Evolutionary conservation across 2,888 invertebrate species (phyloP), one percentile per base, ranked within the genome.

Genomic region (Netelia melanura): DNA sequence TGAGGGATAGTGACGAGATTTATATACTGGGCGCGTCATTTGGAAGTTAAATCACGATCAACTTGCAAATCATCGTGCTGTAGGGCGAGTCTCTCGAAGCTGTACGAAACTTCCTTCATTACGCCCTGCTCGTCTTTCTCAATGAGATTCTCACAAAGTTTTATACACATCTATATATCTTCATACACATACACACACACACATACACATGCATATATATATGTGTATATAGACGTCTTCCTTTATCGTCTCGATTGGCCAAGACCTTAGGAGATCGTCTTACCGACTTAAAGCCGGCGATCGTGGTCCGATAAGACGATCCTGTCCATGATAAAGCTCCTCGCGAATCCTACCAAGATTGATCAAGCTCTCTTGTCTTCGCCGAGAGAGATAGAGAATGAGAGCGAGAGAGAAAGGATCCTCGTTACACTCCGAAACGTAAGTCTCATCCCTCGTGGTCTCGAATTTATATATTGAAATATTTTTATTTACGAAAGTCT

Each of bases 31-130:
- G 84, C 65, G 85, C 77, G 68, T 80, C 65, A 90, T 90, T 90
- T 90, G 90, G 86, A 89, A 90, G 89, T 90, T 90, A 90, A 90
- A 90, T 90, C 88, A 86, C 87, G 88, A 85, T 88, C 87, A 89
- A 90, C 89, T 90, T 90, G 89, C 88, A 90, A 90, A 89, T 89
- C 86, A 85, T 88, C 85, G 74, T 70, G 44, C 81, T 71, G 21
- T 83, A 84, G 85, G 81, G 56, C 58, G 48, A 14, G 48, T 48
- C 48, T 25, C 68, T 25, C 30, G n/a, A 44, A 52, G 54, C 62
- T 62, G 25, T 10, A 62, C 30, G 80, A 80, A 85, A 82, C 85
- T 82, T 85, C 75, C 82, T 82, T 79, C 82, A 85, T 85, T 82
- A 85, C 71, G 71, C 17, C 30, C 71, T 25, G 30, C 54, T 71